phyloP scores from a whole-genome alignment of 1,140 invertebrate species.

The Trichomalopsis sarcophagae region DNA sequence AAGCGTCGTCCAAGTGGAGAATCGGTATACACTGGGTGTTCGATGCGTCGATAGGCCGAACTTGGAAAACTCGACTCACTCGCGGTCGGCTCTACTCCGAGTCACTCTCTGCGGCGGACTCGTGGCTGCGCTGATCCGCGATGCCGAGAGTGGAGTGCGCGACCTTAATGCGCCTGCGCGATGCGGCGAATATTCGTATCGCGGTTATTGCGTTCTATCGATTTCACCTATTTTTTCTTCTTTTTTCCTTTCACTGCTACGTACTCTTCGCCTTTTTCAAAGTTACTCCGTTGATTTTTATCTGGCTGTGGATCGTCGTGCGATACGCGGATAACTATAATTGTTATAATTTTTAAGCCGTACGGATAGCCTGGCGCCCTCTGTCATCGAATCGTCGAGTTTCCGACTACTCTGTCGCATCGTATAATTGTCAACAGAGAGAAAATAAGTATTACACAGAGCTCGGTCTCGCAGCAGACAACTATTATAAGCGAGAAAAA shows the following conservation, averaged over 20 bases:
- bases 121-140: not conserved
- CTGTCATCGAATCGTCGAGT: not conserved
- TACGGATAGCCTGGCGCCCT: not conserved
- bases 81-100: not conserved
- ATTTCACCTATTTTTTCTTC: not conserved
- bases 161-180: not conserved
- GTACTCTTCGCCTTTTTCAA: no score
- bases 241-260: no score
- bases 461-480: no score
- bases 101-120: not conserved
- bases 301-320: no score
- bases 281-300: no score
- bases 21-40: not conserved
- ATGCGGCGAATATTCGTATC: not conserved
- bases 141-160: not conserved
- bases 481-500: not conserved
- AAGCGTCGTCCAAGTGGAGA: not conserved
- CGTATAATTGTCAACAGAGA: no score
- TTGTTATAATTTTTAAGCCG: not conserved
- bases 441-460: no score
- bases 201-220: no score
- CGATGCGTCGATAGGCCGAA: no score
- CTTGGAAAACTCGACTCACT: not conserved
- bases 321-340: no score
- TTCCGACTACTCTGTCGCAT: no score